phyloP scores from a whole-genome alignment of 2,888 invertebrate species.

The Habrosyne pyritoides region DNA sequence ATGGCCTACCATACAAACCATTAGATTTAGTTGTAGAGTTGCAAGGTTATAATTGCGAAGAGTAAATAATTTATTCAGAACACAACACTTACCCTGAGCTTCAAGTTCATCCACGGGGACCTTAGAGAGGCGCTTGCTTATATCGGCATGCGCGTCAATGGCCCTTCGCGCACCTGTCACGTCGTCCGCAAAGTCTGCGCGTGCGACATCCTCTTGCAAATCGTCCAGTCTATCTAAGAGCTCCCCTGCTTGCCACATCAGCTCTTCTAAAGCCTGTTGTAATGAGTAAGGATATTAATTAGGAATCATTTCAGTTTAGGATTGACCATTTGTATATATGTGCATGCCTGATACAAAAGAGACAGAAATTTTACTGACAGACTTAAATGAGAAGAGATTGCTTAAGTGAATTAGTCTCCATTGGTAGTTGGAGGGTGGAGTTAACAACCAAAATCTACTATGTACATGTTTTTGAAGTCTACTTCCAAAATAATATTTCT shows the following conservation, averaged over 20 bases:
- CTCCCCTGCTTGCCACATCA: slow-evolving; percentile 98
- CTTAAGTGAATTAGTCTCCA: neutral
- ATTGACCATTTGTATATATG: too few relatives aligned
- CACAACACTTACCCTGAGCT: slow-evolving; percentile 88
- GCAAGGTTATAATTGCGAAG: too few relatives aligned
- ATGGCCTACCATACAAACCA: too few relatives aligned
- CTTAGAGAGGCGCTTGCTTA: slow-evolving; percentile 96
- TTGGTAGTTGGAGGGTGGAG: slow-evolving; percentile 15
- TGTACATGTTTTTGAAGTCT: too few relatives aligned
- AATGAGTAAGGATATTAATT: neutral
- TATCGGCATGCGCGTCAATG: slow-evolving; percentile 96
- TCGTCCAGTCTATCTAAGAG: slow-evolving; percentile 96
- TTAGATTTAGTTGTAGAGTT: too few relatives aligned
- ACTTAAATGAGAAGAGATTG: neutral
- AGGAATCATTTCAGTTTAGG: too few relatives aligned
- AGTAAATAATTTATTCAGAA: neutral
- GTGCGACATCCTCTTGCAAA: slow-evolving; percentile 95
- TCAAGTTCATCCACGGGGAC: slow-evolving; percentile 97
- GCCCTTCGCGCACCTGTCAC: slow-evolving; percentile 95
- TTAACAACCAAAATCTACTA: slow-evolving; percentile 12
- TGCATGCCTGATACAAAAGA: too few relatives aligned
- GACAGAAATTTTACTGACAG: neutral
- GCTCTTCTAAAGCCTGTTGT: slow-evolving; percentile 92
- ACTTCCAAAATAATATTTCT: too few relatives aligned
- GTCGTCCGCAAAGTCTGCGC: slow-evolving; percentile 97